Base-by-base conservation (phyloP, 2,113 vertebrate species). In the Cyphomyrus discorhynchus region DNA sequence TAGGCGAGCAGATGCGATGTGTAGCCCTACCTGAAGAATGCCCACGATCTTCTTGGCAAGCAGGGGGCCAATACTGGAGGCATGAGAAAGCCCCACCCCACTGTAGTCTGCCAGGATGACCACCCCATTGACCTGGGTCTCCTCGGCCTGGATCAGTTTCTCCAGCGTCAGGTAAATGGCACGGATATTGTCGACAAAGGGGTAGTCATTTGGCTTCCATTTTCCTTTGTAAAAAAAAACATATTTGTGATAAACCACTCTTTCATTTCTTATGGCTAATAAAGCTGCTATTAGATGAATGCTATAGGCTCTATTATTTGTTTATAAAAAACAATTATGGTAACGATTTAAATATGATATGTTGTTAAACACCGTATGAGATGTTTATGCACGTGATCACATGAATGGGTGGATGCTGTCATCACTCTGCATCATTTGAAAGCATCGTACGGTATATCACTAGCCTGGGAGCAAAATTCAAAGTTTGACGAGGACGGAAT, bases 1-100 rank as follows among this genome's bases (percentile, higher is more conserved):
- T 1, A 86, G 46, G 49, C 3, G n/a, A 35, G 49, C 27, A 53
- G 47, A n/a, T 27, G 83, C 6, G 49, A 0, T 3, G 27, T 39
- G 74, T 39, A 24, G 4, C 50, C 96, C 94, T 95, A 99, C 99
- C 97, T 99, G 99, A 88, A 99, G 98, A 93, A 99, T 98, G 94
- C 98, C 97, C 92, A 99, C 98, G 85, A 99, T 97, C 93, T 98
- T 99, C 95, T 99, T 99, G 95, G 98, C 98, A 89, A 99, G 97
- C 92, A 99, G 99, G 45, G 99, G 99, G 87, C 98, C 98, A 90
- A 99, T 98, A 92, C 99, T 98, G 93, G 98, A 98, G 1, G 98
- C 99, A 89, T 99, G 99, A 31, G 99, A 97, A 96, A 99, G 97
- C 88, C 98, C 98, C 92, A 99, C 97, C 89, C 98, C 98, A 86